Evolutionary conservation across 2,113 vertebrate genomes (phyloP).

Genomic region (Poeciliopsis retropinna): DNA sequence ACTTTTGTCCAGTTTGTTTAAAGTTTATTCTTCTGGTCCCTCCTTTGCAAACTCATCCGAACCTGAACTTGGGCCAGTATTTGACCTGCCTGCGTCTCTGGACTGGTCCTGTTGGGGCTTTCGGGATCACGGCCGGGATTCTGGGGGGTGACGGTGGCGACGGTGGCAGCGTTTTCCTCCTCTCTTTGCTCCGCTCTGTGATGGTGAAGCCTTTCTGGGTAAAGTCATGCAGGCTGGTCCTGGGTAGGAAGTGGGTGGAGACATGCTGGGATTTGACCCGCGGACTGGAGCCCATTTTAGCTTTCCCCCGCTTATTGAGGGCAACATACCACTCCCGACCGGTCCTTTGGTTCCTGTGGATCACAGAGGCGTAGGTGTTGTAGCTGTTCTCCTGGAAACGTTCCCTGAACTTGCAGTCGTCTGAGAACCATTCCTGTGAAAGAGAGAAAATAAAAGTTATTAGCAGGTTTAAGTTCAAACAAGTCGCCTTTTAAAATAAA

Average conservation of each 20-base stretch:
- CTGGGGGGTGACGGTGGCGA: conserved; percentile 47
- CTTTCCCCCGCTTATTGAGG: conserved; percentile 95
- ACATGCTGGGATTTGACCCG: conserved; percentile 92
- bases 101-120: conserved; percentile 16
- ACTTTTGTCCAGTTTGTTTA: conserved; percentile 2
- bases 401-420: conserved; percentile 95
- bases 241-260: conserved; percentile 94
- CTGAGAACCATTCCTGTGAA: conserved; percentile 80
- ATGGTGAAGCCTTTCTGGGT: conserved; percentile 87
- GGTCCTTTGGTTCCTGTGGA: conserved; percentile 84
- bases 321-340: conserved; percentile 95
- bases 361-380: conserved; percentile 93
- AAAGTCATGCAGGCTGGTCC: conserved; percentile 79
- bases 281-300: conserved; percentile 93
- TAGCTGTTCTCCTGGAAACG: conserved; percentile 99
- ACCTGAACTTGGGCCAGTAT: conserved; percentile 95
- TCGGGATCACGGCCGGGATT: conserved; percentile 53
- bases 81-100: conserved; percentile 79
- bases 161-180: conserved; percentile 73
- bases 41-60: conserved; percentile 80
- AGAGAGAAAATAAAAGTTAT: not conserved
- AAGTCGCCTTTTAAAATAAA: not conserved
- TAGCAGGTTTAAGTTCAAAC: accelerated
- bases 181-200: conserved; percentile 72
- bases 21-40: not conserved